Percentiles rank a stretch among this genome's conserved stretches.
phyloP scores from a whole-genome alignment of 2,113 vertebrate species.

The Glaucomys volans region DNA sequence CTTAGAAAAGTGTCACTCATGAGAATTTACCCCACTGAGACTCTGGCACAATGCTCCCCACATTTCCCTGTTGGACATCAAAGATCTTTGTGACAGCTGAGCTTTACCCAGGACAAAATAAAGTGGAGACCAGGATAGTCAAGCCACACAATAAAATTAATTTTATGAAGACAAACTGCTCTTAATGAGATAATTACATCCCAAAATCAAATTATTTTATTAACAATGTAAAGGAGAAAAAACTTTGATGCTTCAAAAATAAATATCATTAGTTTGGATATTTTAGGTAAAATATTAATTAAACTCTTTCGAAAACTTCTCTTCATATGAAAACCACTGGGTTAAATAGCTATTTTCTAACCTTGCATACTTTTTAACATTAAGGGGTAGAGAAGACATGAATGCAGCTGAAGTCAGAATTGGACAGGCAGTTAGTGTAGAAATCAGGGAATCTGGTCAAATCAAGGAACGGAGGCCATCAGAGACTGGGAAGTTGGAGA shows the following conservation, averaged over 20 bases:
- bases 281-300: conserved; percentile 50
- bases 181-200: not conserved
- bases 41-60: not conserved
- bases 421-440: no score
- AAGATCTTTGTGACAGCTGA: not conserved
- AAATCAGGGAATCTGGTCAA: no score
- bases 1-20: not conserved
- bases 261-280: conserved; percentile 11
- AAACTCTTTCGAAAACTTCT: conserved; percentile 19
- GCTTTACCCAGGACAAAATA: not conserved
- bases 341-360: conserved; percentile 39
- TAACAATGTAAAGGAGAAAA: not conserved
- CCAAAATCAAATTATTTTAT: conserved; percentile 48
- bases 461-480: no score
- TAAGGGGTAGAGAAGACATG: not conserved
- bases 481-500: no score
- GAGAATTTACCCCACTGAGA: not conserved
- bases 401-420: no score
- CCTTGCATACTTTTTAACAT: not conserved
- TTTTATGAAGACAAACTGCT: not conserved
- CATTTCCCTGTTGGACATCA: not conserved
- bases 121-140: conserved; percentile 4
- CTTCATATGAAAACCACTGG: conserved; percentile 40
- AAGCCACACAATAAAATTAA: not conserved
- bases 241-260: not conserved